phyloP scores from a whole-genome alignment of 2,797 vertebrate genomes.

The Cottoperca gobio region DNA sequence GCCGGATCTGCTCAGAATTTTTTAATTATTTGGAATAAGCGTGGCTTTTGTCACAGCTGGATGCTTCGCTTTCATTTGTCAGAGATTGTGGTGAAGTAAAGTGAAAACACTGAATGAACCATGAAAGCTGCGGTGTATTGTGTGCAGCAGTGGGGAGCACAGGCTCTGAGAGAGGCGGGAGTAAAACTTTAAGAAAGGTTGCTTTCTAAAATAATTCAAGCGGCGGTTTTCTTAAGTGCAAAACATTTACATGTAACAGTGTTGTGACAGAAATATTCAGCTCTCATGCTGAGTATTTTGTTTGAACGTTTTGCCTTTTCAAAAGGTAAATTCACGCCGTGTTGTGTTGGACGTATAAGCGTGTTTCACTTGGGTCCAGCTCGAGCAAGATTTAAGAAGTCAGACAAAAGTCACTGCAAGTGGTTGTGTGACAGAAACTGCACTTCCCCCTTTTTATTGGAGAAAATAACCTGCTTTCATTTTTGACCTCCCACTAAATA shows the following conservation, averaged over 20 bases:
- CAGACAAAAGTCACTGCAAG: no score
- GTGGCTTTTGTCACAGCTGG: constrained; percentile 44
- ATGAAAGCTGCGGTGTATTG: background rate
- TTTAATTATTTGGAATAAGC: background rate
- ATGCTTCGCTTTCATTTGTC: constrained; percentile 30
- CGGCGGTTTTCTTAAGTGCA: background rate
- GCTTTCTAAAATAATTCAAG: background rate
- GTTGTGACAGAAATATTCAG: background rate
- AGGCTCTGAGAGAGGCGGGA: background rate
- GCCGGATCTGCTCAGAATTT: background rate
- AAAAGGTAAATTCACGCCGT: background rate
- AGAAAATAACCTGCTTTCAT: no score
- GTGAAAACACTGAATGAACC: background rate
- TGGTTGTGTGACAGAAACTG: no score
- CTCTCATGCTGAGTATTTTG: background rate
- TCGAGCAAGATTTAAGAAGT: no score
- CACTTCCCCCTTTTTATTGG: no score
- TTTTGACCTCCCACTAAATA: no score
- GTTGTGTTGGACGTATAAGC: background rate
- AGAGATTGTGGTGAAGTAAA: constrained; percentile 20
- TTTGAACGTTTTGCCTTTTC: background rate
- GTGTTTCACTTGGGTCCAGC: background rate
- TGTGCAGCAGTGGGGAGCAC: background rate
- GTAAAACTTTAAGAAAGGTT: constrained; percentile 13
- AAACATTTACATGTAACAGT: background rate